Evolutionary conservation across 23 tunicate species (phyloP).

Genomic region (Halocynthia aurantium): DNA sequence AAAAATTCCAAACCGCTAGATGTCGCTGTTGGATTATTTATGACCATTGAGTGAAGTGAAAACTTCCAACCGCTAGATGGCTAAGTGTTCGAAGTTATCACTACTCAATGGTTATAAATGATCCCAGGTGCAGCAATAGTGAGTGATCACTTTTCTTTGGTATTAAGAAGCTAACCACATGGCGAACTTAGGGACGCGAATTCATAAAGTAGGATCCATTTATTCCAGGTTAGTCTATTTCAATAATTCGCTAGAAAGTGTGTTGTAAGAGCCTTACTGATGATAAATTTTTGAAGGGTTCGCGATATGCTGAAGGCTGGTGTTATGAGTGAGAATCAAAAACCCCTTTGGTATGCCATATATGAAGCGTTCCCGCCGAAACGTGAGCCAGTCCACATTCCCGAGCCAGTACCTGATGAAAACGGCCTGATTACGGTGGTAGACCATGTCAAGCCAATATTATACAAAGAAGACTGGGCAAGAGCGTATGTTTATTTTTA

Average conservation of each 20-base stretch:
- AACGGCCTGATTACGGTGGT: slow-evolving; percentile 37
- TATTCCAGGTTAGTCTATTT: slow-evolving; percentile 5
- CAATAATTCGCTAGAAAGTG: not conserved
- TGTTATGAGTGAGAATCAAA: slow-evolving; percentile 30
- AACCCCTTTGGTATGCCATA: slow-evolving; percentile 87
- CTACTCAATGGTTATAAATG: too few relatives aligned
- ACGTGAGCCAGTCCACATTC: slow-evolving; percentile 54
- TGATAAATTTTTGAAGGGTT: slow-evolving; percentile 6
- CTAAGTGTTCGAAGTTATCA: too few relatives aligned
- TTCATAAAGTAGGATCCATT: not conserved
- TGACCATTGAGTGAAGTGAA: too few relatives aligned
- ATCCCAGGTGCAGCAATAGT: too few relatives aligned
- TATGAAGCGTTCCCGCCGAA: slow-evolving; percentile 87
- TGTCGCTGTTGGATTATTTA: too few relatives aligned
- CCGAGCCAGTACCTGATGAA: slow-evolving; percentile 47
- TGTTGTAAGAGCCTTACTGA: not conserved
- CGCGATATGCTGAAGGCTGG: slow-evolving; percentile 24
- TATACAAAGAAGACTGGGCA: slow-evolving; percentile 88
- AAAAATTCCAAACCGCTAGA: too few relatives aligned
- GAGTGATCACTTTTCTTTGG: too few relatives aligned
- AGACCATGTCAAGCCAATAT: slow-evolving; percentile 62
- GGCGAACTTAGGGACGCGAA: slow-evolving; percentile 3
- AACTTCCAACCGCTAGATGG: too few relatives aligned
- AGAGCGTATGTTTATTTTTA: slow-evolving; percentile 32
- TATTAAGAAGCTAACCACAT: not conserved